A percentile compares a stretch with the other conserved stretches of the same genome.
These are phyloP conservation scores for Nycticebus coucang DNA, from an alignment of 2,113 vertebrate species.

Conservation along the genomic window DNA sequence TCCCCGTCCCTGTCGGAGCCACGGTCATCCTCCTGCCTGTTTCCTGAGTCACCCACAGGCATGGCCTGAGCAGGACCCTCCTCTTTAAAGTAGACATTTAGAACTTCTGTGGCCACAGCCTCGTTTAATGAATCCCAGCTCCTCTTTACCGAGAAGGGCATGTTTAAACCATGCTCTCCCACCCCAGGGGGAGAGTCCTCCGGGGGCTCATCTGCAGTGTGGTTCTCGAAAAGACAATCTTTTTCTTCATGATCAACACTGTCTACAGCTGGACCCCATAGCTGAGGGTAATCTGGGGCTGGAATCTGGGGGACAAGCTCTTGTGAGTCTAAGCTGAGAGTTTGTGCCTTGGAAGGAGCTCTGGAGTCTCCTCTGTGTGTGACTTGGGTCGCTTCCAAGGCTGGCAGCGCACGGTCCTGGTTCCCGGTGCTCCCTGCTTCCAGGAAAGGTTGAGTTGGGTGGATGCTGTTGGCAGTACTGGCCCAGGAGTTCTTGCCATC, in stretches of 20 bases:
- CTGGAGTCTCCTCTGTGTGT: neutral
- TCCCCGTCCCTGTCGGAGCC: neutral
- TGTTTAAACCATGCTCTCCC: neutral
- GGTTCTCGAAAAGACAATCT: neutral
- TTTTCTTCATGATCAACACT: neutral
- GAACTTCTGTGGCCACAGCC: neutral
- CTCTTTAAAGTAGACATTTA: neutral
- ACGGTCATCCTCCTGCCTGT: neutral
- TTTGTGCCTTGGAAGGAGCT: constrained; percentile 15
- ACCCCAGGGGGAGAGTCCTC: neutral
- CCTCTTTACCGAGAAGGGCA: neutral
- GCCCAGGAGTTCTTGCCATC: neutral
- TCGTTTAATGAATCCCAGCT: constrained; percentile 47
- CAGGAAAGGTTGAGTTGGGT: neutral
- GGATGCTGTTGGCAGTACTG: neutral
- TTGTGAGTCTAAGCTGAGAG: neutral
- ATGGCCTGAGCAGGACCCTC: neutral
- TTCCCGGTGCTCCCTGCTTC: neutral
- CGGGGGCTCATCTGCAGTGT: neutral
- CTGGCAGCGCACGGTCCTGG: neutral
- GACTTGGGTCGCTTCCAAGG: neutral
- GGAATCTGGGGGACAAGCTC: constrained; percentile 45
- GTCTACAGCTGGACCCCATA: neutral
- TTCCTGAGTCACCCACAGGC: neutral
- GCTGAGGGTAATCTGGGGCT: constrained; percentile 62